phyloP scores from a whole-genome alignment of 2,113 vertebrate species.

The Eonycteris spelaea region DNA sequence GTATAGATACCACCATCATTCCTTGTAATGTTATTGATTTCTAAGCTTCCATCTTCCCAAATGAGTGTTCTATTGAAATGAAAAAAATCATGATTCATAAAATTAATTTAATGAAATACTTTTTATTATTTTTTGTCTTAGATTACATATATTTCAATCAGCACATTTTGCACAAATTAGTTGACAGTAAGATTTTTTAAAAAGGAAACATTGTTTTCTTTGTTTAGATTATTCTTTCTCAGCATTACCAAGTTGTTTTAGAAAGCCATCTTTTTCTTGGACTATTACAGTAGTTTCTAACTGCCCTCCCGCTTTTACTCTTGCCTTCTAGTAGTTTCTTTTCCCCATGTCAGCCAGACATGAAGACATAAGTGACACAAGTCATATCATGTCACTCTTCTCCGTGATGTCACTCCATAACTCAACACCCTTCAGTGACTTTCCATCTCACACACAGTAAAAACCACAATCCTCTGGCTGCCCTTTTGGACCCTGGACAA shows the following conservation, averaged over 20 bases:
- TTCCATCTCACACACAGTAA: background rate
- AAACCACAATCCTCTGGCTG: background rate
- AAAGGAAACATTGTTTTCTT: background rate
- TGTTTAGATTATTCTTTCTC: background rate
- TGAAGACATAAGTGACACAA: background rate
- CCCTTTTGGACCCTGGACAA: background rate
- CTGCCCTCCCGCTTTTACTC: background rate
- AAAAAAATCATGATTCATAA: conserved; percentile 25
- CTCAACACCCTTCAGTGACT: background rate
- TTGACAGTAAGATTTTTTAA: background rate
- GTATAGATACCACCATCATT: conserved; percentile 93
- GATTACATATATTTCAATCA: background rate
- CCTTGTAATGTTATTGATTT: conserved; percentile 93
- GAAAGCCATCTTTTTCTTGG: background rate
- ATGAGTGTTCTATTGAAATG: conserved; percentile 87
- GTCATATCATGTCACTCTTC: background rate
- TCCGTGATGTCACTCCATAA: background rate
- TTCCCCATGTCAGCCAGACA: background rate
- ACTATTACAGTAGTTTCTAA: too few species aligned
- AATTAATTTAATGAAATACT: background rate
- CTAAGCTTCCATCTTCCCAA: conserved; percentile 95
- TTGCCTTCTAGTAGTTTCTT: background rate
- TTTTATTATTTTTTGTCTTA: background rate
- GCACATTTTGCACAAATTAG: background rate
- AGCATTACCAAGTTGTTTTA: background rate